Conservation (phyloP, 2,797 vertebrate species). For the Sparidentex hasta region DNA sequence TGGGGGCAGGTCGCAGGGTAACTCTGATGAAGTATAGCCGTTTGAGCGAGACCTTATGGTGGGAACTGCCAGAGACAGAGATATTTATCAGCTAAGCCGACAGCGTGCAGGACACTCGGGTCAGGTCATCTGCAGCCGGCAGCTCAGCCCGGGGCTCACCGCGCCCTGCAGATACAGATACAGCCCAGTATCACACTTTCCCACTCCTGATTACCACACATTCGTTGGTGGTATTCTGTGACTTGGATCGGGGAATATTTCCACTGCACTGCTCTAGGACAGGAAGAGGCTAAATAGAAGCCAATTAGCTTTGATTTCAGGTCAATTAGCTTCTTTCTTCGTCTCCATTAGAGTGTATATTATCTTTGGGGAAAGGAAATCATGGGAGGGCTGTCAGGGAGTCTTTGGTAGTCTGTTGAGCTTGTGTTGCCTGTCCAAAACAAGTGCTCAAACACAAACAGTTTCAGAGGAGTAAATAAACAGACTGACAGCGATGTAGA, state of each 20-base stretch:
- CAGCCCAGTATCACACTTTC: conserved; percentile 56
- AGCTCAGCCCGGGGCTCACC: conserved; percentile 54
- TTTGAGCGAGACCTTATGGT: conserved; percentile 64
- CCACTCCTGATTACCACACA: conserved; percentile 45
- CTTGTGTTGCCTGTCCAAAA: conserved; percentile 58
- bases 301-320: conserved; percentile 84
- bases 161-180: conserved; percentile 59
- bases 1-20: conserved; percentile 34
- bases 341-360: conserved; percentile 72
- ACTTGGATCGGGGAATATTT: conserved; percentile 57
- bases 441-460: conserved; percentile 44
- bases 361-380: conserved; percentile 75
- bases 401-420: conserved; percentile 50
- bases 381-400: conserved; percentile 39
- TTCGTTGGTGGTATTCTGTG: conserved; percentile 68
- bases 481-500: conserved; percentile 30
- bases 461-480: conserved; percentile 56
- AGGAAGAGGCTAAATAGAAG: conserved; percentile 82
- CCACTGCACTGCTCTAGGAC: conserved; percentile 65
- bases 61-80: conserved; percentile 68
- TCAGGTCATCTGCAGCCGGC: conserved; percentile 55
- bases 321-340: conserved; percentile 82
- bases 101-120: conserved; percentile 54
- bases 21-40: conserved; percentile 42
- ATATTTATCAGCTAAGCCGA: conserved; percentile 70